Conservation (phyloP, 2,888 invertebrate genomes). For the Phyllotreta cruciferae region DNA sequence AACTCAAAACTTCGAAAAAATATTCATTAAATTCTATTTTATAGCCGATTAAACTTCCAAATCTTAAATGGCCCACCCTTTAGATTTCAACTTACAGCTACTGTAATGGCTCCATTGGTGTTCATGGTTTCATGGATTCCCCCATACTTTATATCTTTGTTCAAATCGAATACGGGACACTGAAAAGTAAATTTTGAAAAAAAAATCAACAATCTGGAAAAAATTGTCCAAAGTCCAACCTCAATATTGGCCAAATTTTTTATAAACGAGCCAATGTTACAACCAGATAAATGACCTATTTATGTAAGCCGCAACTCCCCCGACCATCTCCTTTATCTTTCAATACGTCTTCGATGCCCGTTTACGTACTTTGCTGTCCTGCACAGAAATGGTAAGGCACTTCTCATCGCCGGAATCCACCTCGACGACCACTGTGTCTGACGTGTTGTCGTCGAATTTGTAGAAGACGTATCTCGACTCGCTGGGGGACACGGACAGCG, state of each 20-base stretch:
- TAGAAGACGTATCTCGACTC: conserved; percentile 70
- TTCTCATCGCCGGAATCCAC: conserved; percentile 70
- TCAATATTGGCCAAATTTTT: background rate
- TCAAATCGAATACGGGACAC: conserved; percentile 87
- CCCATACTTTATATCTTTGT: conserved; percentile 76
- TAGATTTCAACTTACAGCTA: conserved; percentile 66
- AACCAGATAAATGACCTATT: too few relatives aligned
- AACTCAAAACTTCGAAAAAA: too few relatives aligned
- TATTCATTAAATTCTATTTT: too few relatives aligned
- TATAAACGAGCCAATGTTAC: background rate
- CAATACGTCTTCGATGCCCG: too few relatives aligned
- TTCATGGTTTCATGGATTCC: conserved; percentile 82
- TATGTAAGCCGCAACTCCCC: too few relatives aligned
- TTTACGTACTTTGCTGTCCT: conserved; percentile 67
- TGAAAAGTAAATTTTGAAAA: conserved; percentile 52
- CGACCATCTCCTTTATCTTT: too few relatives aligned
- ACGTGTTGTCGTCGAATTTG: conserved; percentile 58
- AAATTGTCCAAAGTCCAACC: too few relatives aligned
- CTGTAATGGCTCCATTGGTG: conserved; percentile 75
- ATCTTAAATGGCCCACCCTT: background rate
- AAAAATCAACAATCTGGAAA: background rate
- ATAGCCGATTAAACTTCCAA: too few relatives aligned
- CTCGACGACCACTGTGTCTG: conserved; percentile 65
- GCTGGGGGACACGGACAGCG: conserved; percentile 60
- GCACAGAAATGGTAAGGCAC: conserved; percentile 82